These are phyloP conservation scores for Sphyrna mokarran DNA, from an alignment of 2,113 vertebrate genomes.

Conservation along the genomic window DNA sequence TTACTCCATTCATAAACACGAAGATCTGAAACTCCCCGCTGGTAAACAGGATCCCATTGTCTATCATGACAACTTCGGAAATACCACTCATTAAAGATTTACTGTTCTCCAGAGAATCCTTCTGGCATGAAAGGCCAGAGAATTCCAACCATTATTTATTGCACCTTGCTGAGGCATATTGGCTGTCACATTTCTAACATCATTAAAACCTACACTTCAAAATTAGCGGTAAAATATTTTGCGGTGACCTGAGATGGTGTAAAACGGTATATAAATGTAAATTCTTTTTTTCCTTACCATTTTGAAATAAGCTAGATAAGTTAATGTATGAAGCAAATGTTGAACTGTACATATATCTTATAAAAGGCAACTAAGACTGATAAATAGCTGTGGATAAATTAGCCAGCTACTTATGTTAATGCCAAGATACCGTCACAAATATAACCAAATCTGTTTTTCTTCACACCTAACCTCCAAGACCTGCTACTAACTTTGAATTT, in stretches of 20 bases:
- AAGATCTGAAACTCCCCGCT: too few relatives aligned
- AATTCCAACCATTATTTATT: background rate
- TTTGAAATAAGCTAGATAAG: background rate
- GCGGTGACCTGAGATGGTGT: background rate
- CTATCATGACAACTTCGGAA: too few relatives aligned
- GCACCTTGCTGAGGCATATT: background rate
- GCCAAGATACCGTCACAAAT: background rate
- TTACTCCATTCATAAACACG: too few relatives aligned
- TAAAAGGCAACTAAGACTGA: background rate
- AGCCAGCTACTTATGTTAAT: background rate
- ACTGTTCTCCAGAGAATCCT: too few relatives aligned
- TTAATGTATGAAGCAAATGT: background rate
- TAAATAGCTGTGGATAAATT: background rate
- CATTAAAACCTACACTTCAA: background rate
- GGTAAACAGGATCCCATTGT: too few relatives aligned
- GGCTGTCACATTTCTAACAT: background rate
- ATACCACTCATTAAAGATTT: too few relatives aligned
- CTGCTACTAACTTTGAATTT: background rate
- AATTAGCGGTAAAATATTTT: background rate
- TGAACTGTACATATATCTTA: background rate
- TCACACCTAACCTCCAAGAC: background rate
- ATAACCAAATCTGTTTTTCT: too few relatives aligned
- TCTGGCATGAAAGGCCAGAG: too few relatives aligned
- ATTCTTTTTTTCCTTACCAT: background rate
- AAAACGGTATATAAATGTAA: background rate